Base-by-base conservation (phyloP, 2,888 invertebrate species). In the Lomographa bimaculata region DNA sequence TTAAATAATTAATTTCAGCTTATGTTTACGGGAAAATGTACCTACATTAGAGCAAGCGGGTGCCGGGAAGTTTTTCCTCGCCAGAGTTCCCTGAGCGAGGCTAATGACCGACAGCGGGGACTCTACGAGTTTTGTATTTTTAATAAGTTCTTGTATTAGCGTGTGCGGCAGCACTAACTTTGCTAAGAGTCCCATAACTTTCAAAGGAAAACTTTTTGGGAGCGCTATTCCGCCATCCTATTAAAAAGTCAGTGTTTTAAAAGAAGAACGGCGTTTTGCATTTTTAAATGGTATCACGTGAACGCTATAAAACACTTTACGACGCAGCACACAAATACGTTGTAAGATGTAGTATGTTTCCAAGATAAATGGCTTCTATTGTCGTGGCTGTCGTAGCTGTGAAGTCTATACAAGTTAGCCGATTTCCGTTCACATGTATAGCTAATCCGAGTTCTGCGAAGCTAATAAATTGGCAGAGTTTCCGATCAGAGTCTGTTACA, bases 401-500 rank as follows among this genome's bases (percentile, higher is more conserved):
- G 12, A 27, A 35, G 27, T 39, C 40, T 19, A 38, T 40, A 23
- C 19, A 43, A 51, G 43, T 48, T 49, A 30, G 40, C 28, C 20
- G 24, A 49, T 20, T 33, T 23, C 40, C 46, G 30, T 49, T 34
- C 57, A 62, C 26, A 54, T 46, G 47, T 51, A 26, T 27, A 71
- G 65, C 60, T 65, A 66, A 67, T 65, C 57, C 54, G 52, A 60
- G 56, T 65, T 67, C 57, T 53, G 54, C 44, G 51, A 46, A 47
- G 47, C 57, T 71, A 71, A 74, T 74, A 76, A 76, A 77, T 79
- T 73, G 72, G 60, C 60, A 35, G 62, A 66, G 71, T 69, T 75
- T 63, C 64, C 63, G 62, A 73, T 69, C 58, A 34, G 46, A 60
- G 58, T 66, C 57, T 53, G 54, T 62, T 57, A 46, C 49, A 46